Evolutionary conservation across 2,888 invertebrate species (phyloP), one percentile per base, ranked within the genome.

Genomic region (Agrochola litura): DNA sequence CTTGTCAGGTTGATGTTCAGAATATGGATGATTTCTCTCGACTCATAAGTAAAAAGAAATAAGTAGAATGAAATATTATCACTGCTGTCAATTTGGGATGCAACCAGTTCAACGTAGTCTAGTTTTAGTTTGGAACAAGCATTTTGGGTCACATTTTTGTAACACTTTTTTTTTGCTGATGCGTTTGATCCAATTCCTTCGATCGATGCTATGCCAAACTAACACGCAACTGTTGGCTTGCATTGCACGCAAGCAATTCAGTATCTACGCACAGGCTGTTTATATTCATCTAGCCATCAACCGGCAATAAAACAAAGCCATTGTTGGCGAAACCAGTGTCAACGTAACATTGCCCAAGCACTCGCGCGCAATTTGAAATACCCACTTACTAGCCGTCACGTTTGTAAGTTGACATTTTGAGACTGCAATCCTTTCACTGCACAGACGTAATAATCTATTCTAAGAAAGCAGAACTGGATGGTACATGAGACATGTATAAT

Each of bases 341-440:
- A 92, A 89, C 84, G 87, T 82, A 81, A 75, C 56, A 86, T 95
- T 95, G 92, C 94, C 83, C 88, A 94, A 95, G 81, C 73, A 81
- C 91, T 93, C 92, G 94, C 93, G 93, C 91, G 89, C 37, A 37
- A 87, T 95, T 96, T 96, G 95, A 95, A 95, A 96, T 91, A 89
- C 86, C 89, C 74, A 89, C 89, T 89, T 87, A 89, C 88, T 89
- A 82, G 88, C 86, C 86, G 92, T 94, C 94, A 95, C 95, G 94
- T 94, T 93, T 89, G 89, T 84, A 88, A 85, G 87, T 89, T 94
- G 95, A 95, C 94, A 94, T 95, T 95, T 89, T 92, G 88, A 91
- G 92, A 92, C 92, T 90, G 91, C 89, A 92, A 91, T 94, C 94
- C 95, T 95, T 95, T 95, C 95, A 95, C 95, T 93, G 90, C 66